phyloP scores from a whole-genome alignment of 2,113 vertebrate species.

The Mionectes macconnelli region DNA sequence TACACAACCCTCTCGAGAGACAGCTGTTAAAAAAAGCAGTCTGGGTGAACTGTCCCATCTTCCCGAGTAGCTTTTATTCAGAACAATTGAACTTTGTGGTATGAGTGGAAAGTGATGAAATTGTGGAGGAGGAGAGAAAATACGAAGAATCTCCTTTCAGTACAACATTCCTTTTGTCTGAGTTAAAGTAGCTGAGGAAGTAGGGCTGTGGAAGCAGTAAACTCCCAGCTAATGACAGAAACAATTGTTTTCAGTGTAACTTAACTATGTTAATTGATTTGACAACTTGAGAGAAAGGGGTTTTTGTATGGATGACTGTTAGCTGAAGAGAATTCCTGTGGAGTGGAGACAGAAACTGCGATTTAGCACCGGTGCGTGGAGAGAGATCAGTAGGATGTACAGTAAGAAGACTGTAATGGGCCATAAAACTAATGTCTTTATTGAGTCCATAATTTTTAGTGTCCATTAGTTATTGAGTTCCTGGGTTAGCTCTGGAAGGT shows the following conservation, averaged over 20 bases:
- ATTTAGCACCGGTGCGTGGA: conserved; percentile 3
- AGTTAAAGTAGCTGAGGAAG: background rate
- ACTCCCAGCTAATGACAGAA: conserved; percentile 21
- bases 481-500: conserved; percentile 11
- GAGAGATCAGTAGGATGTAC: conserved; percentile 49
- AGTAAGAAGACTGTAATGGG: conserved; percentile 52
- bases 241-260: conserved; percentile 26
- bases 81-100: background rate
- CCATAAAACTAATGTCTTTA: conserved; percentile 61
- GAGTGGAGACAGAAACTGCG: conserved; percentile 17
- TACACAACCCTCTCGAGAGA: background rate
- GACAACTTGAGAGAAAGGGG: conserved; percentile 3
- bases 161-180: background rate
- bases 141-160: background rate
- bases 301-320: conserved; percentile 31
- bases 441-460: conserved; percentile 58
- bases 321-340: conserved; percentile 39
- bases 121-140: background rate
- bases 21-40: background rate
- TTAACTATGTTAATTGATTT: conserved; percentile 56
- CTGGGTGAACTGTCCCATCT: background rate
- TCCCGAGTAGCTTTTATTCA: background rate
- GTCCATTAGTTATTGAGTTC: conserved; percentile 52
- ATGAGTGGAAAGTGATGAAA: background rate
- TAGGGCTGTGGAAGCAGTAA: background rate